Conservation (phyloP, 2,888 invertebrate genomes). For the Ctena decussata region DNA sequence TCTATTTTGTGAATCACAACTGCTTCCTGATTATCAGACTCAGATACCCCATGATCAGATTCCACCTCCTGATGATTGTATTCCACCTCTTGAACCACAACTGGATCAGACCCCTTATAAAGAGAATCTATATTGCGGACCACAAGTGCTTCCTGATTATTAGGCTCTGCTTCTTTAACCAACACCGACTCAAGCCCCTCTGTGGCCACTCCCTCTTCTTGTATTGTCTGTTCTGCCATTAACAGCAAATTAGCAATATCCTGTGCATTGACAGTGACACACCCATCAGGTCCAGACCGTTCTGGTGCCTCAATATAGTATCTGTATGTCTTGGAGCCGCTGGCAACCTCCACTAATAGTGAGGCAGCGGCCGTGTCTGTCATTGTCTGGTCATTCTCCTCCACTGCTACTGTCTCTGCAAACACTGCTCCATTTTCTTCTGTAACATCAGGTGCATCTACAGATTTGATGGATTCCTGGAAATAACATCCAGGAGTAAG, state of each 20-base stretch:
- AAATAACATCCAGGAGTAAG: no score
- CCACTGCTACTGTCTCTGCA: not conserved
- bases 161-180: not conserved
- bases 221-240: constrained; percentile 68
- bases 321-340: constrained; percentile 64
- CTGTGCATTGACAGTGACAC: constrained; percentile 61
- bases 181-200: not conserved
- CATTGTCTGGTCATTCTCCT: not conserved
- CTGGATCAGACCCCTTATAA: no score
- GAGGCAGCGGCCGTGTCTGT: constrained; percentile 41
- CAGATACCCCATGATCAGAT: no score
- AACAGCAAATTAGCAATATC: constrained; percentile 71
- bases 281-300: constrained; percentile 38
- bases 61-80: no score
- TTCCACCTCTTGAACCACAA: no score
- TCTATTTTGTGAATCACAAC: no score
- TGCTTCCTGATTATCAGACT: no score
- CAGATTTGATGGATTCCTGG: no score
- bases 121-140: no score
- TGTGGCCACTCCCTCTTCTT: not conserved
- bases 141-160: no score
- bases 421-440: no score
- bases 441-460: no score
- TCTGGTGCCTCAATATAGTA: constrained; percentile 71
- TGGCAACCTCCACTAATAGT: constrained; percentile 67